Evolutionary conservation across 2,888 invertebrate genomes (phyloP).

Genomic region (Apantesis nais): DNA sequence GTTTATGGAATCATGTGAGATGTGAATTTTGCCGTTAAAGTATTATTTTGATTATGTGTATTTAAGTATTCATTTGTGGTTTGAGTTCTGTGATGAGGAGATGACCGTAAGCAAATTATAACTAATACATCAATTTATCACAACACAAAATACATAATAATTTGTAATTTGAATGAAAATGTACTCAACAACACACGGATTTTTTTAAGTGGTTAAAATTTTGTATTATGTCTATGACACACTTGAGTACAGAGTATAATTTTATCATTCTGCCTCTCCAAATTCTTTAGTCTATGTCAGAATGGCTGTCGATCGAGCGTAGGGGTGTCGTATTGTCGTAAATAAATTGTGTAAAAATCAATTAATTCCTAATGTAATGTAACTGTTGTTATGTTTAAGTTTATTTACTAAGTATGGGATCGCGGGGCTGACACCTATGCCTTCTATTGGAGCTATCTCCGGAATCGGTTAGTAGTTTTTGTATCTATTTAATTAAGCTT

Average conservation of each 20-base stretch:
- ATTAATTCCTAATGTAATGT: slow-evolving; percentile 61
- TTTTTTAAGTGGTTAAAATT: too few species aligned
- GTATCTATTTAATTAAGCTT: slow-evolving; percentile 54
- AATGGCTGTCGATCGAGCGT: slow-evolving; percentile 77
- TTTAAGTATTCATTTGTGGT: too few species aligned
- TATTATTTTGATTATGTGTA: too few species aligned
- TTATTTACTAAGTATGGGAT: slow-evolving; percentile 66
- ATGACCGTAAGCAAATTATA: too few species aligned
- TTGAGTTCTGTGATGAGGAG: too few species aligned
- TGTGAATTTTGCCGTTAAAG: too few species aligned
- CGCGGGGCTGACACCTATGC: slow-evolving; percentile 66
- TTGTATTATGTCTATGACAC: background rate
- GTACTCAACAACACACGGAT: too few species aligned
- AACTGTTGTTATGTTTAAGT: slow-evolving; percentile 48
- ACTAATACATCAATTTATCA: too few species aligned
- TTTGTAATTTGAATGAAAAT: too few species aligned
- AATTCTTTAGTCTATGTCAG: slow-evolving; percentile 38
- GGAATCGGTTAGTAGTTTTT: slow-evolving; percentile 70
- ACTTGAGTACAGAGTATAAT: background rate
- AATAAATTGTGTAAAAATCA: slow-evolving; percentile 62
- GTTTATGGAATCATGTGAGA: too few species aligned
- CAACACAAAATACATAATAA: too few species aligned
- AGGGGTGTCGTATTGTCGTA: slow-evolving; percentile 65
- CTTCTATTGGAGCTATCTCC: slow-evolving; percentile 60
- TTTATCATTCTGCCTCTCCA: background rate